Evolutionary conservation across 1,140 invertebrate species (phyloP), one percentile per base, ranked within the genome.

Genomic region (Drosophila repleta): DNA sequence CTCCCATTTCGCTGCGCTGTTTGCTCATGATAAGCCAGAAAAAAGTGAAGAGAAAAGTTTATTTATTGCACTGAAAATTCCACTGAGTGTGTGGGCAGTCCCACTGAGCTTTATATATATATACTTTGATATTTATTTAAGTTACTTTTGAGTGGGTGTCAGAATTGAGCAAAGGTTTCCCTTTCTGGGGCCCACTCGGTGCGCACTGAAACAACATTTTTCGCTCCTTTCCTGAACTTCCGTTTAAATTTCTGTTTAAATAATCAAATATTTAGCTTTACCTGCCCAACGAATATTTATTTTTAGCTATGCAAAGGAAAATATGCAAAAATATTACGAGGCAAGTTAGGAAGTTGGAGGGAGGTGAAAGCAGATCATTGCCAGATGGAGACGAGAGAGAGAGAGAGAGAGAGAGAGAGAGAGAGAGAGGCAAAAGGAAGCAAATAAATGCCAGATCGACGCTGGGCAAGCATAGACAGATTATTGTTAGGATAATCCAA

Each of bases 11-110:
- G 21, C 1, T 15, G 11, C 24, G 41, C 39, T 57, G 39, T 57
- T 57, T 26, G 39, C 26, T 57, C 2, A 18, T 45, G 55, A 57
- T 57, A 57, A 57, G 45, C 32, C 17, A 51, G 43, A 58, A 26
- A 35, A 10, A 10, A 32, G 1, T 4, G 6, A 29, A 5, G 1
- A 29, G 6, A 49, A 49, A 35, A 66, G 32, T 66, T 48, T 67
- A 58, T 67, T 58, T 48, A 57, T 35, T 35, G 51, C 20, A 48
- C 18, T 65, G 62, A 1, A 15, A 32, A n/a, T 41, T 48, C 15
- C 26, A 29, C 13, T 4, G 24, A 21, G 5, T 32, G 62, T 11
- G 29, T 37, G 41, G 20, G 29, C 49, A 20, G 37, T 29, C 11
- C 41, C 26, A 21, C 18, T 35, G 41, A 48, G 26, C 29, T 8